These are phyloP conservation scores for Rhincodon typus DNA, from an alignment of 2,797 vertebrate species.

Conservation along the genomic window DNA sequence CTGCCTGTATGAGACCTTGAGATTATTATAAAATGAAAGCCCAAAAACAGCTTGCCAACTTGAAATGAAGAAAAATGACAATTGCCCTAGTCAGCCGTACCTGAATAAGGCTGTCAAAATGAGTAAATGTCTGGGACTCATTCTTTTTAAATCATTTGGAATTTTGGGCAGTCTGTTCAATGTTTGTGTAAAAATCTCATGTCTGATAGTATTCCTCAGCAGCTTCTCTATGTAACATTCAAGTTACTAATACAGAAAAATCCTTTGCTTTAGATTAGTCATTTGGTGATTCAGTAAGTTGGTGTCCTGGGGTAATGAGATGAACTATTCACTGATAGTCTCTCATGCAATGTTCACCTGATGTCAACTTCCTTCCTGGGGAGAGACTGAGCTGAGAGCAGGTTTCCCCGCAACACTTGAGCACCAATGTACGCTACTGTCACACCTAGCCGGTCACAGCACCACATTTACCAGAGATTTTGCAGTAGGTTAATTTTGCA, in stretches of 20 bases:
- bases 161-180: background rate
- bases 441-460: background rate
- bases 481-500: background rate
- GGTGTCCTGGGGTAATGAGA: background rate
- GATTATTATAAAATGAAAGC: background rate
- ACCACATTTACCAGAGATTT: background rate
- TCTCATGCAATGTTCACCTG: background rate
- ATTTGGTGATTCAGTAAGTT: background rate
- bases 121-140: background rate
- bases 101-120: background rate
- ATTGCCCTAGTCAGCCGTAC: background rate
- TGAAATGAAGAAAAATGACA: background rate
- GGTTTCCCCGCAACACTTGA: background rate
- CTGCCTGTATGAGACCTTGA: background rate
- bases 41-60: background rate
- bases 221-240: background rate
- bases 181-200: background rate
- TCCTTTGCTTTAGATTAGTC: background rate
- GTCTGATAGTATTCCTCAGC: background rate
- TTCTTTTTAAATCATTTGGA: slow-evolving; percentile 3
- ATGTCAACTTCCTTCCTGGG: no score
- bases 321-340: background rate
- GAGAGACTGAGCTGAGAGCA: background rate
- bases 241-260: background rate
- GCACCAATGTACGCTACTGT: background rate